These are phyloP conservation scores for Halesus radiatus DNA, from an alignment of 1,140 invertebrate genomes.

Conservation along the genomic window DNA sequence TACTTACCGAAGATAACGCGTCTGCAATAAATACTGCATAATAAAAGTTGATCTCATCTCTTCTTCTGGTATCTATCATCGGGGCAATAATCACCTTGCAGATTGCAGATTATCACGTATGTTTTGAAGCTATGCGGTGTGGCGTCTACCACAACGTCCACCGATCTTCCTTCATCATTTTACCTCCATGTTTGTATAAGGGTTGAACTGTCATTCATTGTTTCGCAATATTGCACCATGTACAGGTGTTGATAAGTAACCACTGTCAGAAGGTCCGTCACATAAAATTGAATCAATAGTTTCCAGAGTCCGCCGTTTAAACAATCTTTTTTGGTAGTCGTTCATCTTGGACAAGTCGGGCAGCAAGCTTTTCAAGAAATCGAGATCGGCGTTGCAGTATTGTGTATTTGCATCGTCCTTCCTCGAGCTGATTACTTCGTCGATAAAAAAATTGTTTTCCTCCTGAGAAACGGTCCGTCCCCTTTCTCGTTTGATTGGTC, in stretches of 20 bases:
- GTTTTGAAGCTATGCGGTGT: too few species aligned
- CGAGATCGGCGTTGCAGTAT: neutral
- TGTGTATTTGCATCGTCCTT: neutral
- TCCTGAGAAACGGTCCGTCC: neutral
- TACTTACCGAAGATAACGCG: too few species aligned
- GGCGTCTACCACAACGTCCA: too few species aligned
- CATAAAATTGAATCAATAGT: conserved; percentile 29
- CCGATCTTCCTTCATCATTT: too few species aligned
- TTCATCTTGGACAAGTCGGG: conserved; percentile 22
- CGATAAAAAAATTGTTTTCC: conserved; percentile 1
- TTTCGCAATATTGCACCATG: too few species aligned
- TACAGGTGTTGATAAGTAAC: neutral
- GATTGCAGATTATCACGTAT: too few species aligned
- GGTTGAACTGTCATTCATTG: too few species aligned
- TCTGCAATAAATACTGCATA: too few species aligned
- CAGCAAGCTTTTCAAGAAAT: conserved; percentile 28
- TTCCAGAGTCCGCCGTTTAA: conserved; percentile 15
- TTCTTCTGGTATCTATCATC: too few species aligned
- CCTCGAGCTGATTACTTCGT: neutral
- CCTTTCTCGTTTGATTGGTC: neutral
- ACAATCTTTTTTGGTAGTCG: conserved; percentile 30
- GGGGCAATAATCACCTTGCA: too few species aligned
- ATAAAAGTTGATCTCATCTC: too few species aligned
- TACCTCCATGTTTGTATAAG: too few species aligned
- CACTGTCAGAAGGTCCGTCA: conserved; percentile 1